A percentile compares a stretch with the other conserved stretches of the same genome.
These are phyloP conservation scores for Scaptomyza pallida DNA, from an alignment of 1,140 invertebrate genomes.

Conservation along the genomic window DNA sequence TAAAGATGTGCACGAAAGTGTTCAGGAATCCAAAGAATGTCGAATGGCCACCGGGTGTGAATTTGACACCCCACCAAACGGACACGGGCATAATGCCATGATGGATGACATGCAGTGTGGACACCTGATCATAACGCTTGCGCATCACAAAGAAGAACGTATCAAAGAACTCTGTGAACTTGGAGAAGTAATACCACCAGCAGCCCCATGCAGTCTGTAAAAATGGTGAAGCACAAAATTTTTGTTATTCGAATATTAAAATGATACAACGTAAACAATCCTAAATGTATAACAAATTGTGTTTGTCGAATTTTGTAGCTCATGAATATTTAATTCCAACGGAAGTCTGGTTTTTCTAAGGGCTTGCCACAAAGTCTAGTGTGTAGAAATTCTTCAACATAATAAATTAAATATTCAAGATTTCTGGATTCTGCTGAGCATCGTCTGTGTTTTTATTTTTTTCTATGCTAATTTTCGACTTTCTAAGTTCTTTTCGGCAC, in stretches of 20 bases:
- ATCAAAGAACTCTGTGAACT: slow-evolving; percentile 94
- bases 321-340: background rate
- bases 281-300: background rate
- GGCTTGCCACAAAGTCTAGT: too few relatives aligned
- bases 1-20: slow-evolving; percentile 94
- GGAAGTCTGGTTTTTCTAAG: slow-evolving; percentile 19
- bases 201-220: slow-evolving; percentile 89
- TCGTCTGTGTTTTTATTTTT: slow-evolving; percentile 1
- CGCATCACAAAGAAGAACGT: slow-evolving; percentile 95
- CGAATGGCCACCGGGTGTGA: slow-evolving; percentile 90
- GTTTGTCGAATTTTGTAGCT: background rate
- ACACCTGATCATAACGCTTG: slow-evolving; percentile 93
- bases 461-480: slow-evolving; percentile 37
- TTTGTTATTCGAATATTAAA: too few relatives aligned
- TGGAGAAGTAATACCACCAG: slow-evolving; percentile 96
- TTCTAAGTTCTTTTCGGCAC: slow-evolving; percentile 56
- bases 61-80: slow-evolving; percentile 97
- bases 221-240: slow-evolving; percentile 27
- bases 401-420: background rate
- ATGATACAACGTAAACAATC: too few relatives aligned
- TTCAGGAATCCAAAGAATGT: slow-evolving; percentile 94
- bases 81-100: slow-evolving; percentile 96
- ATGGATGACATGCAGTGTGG: slow-evolving; percentile 95
- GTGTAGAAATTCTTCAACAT: background rate
- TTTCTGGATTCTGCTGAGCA: background rate